Percentiles rank a stretch among this genome's conserved stretches.
phyloP scores from a whole-genome alignment of 53 echinoderm and acorn worm species.

The Crossaster papposus region DNA sequence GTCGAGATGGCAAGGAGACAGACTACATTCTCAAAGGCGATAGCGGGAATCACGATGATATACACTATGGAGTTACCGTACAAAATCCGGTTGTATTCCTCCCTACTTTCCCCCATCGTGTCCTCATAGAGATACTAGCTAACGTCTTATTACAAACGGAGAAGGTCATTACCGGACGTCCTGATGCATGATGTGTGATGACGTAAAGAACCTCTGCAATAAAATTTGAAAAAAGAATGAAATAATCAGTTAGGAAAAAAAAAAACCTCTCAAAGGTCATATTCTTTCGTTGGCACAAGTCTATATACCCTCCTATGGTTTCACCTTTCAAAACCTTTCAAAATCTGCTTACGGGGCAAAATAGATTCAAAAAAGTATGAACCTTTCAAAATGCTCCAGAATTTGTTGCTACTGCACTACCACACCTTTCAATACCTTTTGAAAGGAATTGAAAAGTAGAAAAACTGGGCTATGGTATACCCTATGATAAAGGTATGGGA shows the following conservation, averaged over 20 bases:
- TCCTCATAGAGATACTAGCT: background rate
- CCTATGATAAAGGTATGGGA: too few relatives aligned
- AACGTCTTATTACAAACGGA: background rate
- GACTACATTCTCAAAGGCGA: slow-evolving; percentile 75
- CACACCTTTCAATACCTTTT: too few relatives aligned
- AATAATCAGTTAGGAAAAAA: background rate
- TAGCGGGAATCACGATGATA: slow-evolving; percentile 68
- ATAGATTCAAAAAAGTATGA: too few relatives aligned
- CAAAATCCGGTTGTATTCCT: slow-evolving; percentile 15
- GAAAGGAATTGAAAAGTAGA: too few relatives aligned
- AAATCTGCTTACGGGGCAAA: too few relatives aligned
- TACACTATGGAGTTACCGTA: slow-evolving; percentile 71
- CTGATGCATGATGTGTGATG: slow-evolving; percentile 32
- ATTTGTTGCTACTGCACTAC: too few relatives aligned
- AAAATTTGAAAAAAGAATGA: background rate
- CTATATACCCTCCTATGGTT: too few relatives aligned
- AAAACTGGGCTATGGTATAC: too few relatives aligned
- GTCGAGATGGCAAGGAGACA: slow-evolving; percentile 79
- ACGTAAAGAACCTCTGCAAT: background rate
- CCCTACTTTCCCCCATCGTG: background rate
- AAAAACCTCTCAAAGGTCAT: too few relatives aligned
- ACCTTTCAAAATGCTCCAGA: too few relatives aligned
- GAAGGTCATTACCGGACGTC: slow-evolving; percentile 20
- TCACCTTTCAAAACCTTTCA: too few relatives aligned
- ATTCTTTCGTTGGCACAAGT: too few relatives aligned